Conservation (phyloP, 2,797 vertebrate genomes). For the Chaunax sp. region DNA sequence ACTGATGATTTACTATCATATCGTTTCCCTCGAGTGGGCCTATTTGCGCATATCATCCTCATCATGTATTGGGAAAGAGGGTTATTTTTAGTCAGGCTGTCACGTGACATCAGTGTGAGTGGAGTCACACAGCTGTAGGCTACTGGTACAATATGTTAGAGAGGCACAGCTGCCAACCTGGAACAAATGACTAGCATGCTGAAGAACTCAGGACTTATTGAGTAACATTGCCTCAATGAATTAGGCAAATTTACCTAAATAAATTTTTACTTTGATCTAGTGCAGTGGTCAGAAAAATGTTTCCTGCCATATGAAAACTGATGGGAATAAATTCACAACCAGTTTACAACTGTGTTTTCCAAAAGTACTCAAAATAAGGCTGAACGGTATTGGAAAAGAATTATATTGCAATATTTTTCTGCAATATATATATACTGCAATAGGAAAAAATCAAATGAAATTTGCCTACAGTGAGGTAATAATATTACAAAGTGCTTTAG, state of each 20-base stretch:
- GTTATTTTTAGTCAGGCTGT: constrained; percentile 74
- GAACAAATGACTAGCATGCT: constrained; percentile 14
- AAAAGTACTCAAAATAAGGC: neutral
- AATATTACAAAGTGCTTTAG: too few species aligned
- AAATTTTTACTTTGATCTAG: neutral
- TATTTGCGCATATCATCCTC: constrained; percentile 68
- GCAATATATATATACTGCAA: too few species aligned
- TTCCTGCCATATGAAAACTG: neutral
- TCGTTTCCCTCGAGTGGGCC: constrained; percentile 51
- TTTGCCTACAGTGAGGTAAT: too few species aligned
- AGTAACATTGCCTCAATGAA: neutral
- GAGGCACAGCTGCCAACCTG: constrained; percentile 34
- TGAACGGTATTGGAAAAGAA: too few species aligned
- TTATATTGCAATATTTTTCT: too few species aligned
- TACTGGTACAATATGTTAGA: constrained; percentile 44
- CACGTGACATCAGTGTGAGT: constrained; percentile 61
- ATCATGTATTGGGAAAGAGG: constrained; percentile 54
- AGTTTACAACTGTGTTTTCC: neutral
- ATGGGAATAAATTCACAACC: neutral
- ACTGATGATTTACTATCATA: constrained; percentile 59
- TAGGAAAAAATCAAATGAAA: too few species aligned
- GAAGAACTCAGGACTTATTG: neutral
- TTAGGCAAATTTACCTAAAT: neutral
- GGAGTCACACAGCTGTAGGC: constrained; percentile 66
- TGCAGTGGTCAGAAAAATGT: neutral